Percentiles rank a stretch among this genome's conserved stretches.
Evolutionary conservation across 2,113 vertebrate species (phyloP).

Genomic region (Emydura subglobosa): DNA sequence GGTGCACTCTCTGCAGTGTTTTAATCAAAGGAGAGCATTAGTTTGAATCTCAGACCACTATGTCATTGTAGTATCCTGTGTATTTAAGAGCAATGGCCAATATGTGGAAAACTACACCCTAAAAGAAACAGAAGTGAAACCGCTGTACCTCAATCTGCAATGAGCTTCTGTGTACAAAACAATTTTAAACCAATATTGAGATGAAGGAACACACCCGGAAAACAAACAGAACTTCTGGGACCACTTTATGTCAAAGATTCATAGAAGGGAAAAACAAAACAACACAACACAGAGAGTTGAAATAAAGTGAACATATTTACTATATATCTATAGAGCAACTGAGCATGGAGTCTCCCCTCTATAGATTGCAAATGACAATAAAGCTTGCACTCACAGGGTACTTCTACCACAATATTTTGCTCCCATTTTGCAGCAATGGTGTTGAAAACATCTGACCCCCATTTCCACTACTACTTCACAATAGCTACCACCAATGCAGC

Average conservation of each 20-base stretch:
- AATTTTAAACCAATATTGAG: background rate
- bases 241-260: background rate
- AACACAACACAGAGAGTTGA: background rate
- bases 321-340: background rate
- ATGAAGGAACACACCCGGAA: background rate
- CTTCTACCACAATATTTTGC: background rate
- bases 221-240: background rate
- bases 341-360: background rate
- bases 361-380: background rate
- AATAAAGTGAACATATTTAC: background rate
- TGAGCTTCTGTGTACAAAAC: background rate
- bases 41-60: background rate
- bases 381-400: background rate
- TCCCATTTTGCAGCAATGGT: background rate
- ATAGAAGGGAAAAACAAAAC: conserved; percentile 29
- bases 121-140: background rate
- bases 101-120: background rate
- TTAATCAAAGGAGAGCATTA: background rate
- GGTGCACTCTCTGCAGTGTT: background rate
- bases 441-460: background rate
- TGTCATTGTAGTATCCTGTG: background rate
- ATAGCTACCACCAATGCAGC: background rate
- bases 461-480: background rate
- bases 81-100: background rate
- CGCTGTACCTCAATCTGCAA: background rate